Conservation (phyloP, 2,797 vertebrate genomes). For the Manis crassicaudata region DNA sequence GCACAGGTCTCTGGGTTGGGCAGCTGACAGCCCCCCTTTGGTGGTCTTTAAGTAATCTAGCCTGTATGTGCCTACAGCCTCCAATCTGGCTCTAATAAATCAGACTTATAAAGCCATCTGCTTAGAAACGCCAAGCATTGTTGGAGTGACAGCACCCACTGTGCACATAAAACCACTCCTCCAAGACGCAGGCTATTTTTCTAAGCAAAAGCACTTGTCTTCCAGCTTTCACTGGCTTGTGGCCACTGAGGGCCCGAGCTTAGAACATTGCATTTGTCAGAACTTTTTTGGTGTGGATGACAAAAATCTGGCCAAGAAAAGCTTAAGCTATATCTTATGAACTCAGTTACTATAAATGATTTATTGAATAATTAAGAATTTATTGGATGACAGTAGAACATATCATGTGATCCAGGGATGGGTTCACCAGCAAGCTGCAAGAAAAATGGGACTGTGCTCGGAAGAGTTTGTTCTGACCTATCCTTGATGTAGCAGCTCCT, state of each 20-base stretch:
- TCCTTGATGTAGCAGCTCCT: background rate
- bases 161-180: background rate
- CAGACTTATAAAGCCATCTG: background rate
- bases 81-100: background rate
- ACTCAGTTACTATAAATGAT: background rate
- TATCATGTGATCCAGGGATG: background rate
- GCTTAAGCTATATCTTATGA: background rate
- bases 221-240: background rate
- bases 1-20: background rate
- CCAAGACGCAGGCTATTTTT: background rate
- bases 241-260: background rate
- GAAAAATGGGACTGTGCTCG: background rate
- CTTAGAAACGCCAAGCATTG: background rate
- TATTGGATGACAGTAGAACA: background rate
- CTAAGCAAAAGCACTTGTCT: background rate
- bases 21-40: background rate
- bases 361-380: background rate
- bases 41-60: background rate
- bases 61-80: background rate
- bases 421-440: background rate
- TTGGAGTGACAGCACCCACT: no score
- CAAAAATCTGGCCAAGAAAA: background rate
- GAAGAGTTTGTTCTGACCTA: background rate
- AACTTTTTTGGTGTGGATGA: background rate
- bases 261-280: background rate